Evolutionary conservation across 2,113 vertebrate genomes (phyloP).

Genomic region (Pangasianodon gigas): DNA sequence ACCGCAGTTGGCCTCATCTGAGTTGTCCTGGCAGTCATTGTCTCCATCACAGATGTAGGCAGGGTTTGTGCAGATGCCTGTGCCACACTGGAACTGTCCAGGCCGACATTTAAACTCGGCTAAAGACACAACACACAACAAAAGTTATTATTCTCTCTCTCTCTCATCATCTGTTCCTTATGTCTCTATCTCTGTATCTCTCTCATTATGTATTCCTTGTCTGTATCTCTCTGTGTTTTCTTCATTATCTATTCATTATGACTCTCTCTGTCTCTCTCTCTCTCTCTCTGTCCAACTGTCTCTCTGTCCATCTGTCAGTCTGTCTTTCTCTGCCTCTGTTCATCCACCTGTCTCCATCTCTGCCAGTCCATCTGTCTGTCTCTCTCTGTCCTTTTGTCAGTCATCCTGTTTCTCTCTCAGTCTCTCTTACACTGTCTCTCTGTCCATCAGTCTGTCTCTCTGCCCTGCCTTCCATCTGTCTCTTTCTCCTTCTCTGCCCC

Average conservation of each 20-base stretch:
- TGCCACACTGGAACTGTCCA: constrained; percentile 95
- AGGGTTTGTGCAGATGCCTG: constrained; percentile 96
- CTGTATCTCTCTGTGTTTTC: background rate
- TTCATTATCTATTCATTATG: too few species aligned
- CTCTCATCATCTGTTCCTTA: background rate
- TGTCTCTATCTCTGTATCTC: background rate
- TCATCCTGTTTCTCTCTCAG: background rate
- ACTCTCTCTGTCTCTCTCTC: background rate
- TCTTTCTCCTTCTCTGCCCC: background rate
- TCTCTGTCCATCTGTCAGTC: background rate
- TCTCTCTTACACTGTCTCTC: background rate
- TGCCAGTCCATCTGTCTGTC: background rate
- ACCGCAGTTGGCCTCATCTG: constrained; percentile 95
- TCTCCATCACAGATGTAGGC: constrained; percentile 98
- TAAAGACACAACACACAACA: constrained; percentile 58
- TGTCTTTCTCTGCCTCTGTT: background rate
- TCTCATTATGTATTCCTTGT: too few species aligned
- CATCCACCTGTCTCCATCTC: background rate
- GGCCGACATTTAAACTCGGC: constrained; percentile 95
- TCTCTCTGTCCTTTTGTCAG: background rate
- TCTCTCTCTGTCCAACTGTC: too few species aligned
- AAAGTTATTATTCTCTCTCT: background rate
- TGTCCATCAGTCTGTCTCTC: background rate
- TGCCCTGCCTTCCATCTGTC: background rate
- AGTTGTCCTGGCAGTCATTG: constrained; percentile 97